phyloP scores from a whole-genome alignment of 2,113 vertebrate species.

The Cettia cetti region DNA sequence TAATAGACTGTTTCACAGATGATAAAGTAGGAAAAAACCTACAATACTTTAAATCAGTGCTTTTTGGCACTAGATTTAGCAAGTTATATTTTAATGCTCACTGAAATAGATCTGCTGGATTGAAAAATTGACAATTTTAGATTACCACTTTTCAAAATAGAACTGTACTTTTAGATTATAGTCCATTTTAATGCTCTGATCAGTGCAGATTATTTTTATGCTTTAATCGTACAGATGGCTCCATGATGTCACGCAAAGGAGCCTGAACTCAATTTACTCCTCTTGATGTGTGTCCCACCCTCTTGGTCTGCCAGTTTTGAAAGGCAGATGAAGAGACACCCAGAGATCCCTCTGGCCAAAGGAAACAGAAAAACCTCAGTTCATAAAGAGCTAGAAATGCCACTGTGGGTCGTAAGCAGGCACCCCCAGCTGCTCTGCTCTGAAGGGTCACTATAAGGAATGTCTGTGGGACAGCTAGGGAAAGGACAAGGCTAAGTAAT shows the following conservation, averaged over 20 bases:
- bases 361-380: neutral
- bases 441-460: neutral
- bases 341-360: neutral
- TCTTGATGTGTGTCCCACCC: neutral
- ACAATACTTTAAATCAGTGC: neutral
- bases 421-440: neutral
- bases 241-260: neutral
- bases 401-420: neutral
- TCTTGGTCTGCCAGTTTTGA: neutral
- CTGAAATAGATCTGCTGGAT: neutral
- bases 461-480: neutral
- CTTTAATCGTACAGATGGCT: neutral
- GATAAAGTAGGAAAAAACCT: neutral
- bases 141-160: neutral
- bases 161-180: neutral
- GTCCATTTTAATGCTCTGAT: conserved; percentile 21
- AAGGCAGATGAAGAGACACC: neutral
- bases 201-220: neutral
- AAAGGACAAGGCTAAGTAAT: neutral
- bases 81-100: neutral
- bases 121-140: conserved; percentile 19
- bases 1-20: neutral
- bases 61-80: neutral
- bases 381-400: neutral
- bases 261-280: neutral